Conservation (phyloP, 2,888 invertebrate species). For the Acleris holmiana region DNA sequence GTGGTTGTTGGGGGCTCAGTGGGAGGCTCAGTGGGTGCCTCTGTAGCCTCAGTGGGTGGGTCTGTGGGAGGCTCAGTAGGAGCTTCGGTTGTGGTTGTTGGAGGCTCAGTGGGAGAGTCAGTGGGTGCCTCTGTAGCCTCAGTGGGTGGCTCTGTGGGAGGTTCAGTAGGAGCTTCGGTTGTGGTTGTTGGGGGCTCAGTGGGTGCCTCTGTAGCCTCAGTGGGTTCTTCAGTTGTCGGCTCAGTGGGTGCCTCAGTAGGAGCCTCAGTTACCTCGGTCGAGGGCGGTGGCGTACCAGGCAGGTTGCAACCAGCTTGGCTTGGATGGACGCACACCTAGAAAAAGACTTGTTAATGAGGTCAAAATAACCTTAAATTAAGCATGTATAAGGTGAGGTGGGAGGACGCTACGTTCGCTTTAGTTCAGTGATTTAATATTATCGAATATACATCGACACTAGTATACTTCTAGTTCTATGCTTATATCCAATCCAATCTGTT, state of each 20-base stretch:
- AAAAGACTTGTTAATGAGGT: neutral
- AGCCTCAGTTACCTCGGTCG: conserved; percentile 10
- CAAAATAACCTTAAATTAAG: too few species aligned
- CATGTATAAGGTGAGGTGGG: too few species aligned
- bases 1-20: conserved; percentile 26
- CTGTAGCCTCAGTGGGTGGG: conserved; percentile 5
- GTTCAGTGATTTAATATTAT: too few species aligned
- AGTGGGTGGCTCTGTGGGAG: conserved; percentile 28
- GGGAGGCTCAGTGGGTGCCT: conserved; percentile 14
- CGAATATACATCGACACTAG: too few species aligned
- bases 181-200: conserved; percentile 23
- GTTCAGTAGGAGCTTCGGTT: conserved; percentile 13
- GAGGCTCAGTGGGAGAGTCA: conserved; percentile 12
- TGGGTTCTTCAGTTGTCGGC: too few species aligned
- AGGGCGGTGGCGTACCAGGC: conserved; percentile 42
- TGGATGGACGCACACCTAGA: conserved; percentile 59
- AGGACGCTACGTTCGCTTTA: too few species aligned
- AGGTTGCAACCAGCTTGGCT: conserved; percentile 50
- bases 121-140: conserved; percentile 29
- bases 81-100: conserved; percentile 21
- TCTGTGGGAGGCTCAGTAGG: conserved; percentile 29
- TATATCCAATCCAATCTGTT: too few species aligned
- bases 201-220: conserved; percentile 25
- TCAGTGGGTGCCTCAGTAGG: conserved; percentile 25
- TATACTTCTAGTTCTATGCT: too few species aligned